Conservation (phyloP, 1,140 invertebrate genomes). For the Drosophila parabipectinata region DNA sequence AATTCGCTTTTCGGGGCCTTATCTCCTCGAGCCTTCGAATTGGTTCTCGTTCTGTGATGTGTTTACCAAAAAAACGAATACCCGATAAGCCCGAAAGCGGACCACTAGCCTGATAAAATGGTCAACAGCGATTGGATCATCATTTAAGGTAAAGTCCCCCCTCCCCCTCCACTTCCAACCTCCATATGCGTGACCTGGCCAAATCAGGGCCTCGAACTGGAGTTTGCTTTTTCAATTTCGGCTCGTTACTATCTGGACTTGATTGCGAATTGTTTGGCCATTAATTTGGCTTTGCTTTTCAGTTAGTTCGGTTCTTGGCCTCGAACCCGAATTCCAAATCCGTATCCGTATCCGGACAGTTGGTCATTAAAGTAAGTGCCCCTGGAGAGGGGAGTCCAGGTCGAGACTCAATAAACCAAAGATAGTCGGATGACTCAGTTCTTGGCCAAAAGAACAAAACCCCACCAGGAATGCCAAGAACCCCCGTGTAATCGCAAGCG, state of each 20-base stretch:
- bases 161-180: too few relatives aligned
- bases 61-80: conserved; percentile 64
- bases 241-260: conserved; percentile 28
- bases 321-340: not conserved
- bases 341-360: conserved; percentile 5
- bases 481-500: conserved; percentile 2
- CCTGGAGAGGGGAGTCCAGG: conserved; percentile 25
- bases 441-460: not conserved
- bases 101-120: conserved; percentile 36
- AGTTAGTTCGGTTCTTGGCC: not conserved
- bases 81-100: conserved; percentile 53
- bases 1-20: conserved; percentile 24
- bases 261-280: conserved; percentile 55
- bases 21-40: not conserved
- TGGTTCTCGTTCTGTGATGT: conserved; percentile 15
- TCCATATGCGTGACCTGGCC: conserved; percentile 60
- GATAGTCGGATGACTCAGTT: conserved; percentile 34
- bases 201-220: conserved; percentile 54
- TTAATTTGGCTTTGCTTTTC: conserved; percentile 40
- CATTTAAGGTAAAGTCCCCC: not conserved
- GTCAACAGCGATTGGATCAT: conserved; percentile 50
- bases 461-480: not conserved
- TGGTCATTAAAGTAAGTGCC: conserved; percentile 72
- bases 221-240: conserved; percentile 48
- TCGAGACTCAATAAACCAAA: not conserved